Conservation (phyloP, 2,797 vertebrate species). For the Hylomyscus alleni region DNA sequence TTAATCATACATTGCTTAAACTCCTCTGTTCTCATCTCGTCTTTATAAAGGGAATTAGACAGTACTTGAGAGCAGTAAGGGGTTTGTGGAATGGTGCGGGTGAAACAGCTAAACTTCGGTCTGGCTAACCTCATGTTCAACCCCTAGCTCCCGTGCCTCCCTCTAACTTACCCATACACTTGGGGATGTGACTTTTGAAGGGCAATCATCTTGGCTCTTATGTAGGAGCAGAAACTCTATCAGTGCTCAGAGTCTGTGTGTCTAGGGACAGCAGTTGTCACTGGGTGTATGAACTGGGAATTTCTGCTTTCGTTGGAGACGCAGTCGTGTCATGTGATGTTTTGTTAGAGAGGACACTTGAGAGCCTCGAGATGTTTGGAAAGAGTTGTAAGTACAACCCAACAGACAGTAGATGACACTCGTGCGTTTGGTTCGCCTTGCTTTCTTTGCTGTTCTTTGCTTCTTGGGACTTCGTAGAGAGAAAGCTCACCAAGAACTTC, state of each 20-base stretch:
- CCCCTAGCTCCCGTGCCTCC: fast-evolving
- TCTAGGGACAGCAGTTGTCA: background rate
- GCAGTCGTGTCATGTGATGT: background rate
- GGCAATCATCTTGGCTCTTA: background rate
- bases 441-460: background rate
- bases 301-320: background rate
- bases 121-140: background rate
- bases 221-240: fast-evolving
- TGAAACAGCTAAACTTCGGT: background rate
- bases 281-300: background rate
- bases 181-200: fast-evolving
- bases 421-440: background rate
- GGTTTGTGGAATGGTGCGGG: background rate
- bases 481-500: background rate
- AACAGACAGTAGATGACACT: background rate
- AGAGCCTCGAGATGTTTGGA: background rate
- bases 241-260: background rate
- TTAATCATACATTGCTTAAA: background rate
- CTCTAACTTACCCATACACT: fast-evolving
- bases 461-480: background rate
- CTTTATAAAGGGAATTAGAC: background rate
- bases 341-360: background rate
- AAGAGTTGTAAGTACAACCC: background rate
- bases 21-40: background rate
- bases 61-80: background rate